A percentile compares a stretch with the other conserved stretches of the same genome.
Conservation (phyloP, 2,113 vertebrate species). For the Thalassoma bifasciatum region DNA sequence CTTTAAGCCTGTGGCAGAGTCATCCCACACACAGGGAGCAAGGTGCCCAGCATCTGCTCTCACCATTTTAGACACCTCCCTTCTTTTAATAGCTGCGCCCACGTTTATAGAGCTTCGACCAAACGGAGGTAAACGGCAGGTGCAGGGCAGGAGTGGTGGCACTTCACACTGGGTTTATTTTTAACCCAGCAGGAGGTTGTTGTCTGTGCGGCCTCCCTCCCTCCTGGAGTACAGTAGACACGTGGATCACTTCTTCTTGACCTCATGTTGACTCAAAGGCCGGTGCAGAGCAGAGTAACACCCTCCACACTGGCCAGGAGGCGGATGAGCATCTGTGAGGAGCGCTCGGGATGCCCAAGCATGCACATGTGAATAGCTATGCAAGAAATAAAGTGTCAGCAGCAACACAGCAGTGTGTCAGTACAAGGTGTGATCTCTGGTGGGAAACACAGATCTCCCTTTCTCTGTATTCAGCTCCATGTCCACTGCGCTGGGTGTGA, state of each 20-base stretch:
- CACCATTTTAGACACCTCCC: conserved; percentile 77
- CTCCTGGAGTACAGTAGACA: conserved; percentile 57
- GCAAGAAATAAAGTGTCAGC: conserved; percentile 78
- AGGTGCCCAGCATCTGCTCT: conserved; percentile 83
- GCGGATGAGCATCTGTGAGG: conserved; percentile 50
- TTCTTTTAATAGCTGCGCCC: conserved; percentile 79
- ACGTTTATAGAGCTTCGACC: conserved; percentile 74
- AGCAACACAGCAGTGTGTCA: conserved; percentile 57
- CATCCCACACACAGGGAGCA: conserved; percentile 78
- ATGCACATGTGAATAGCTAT: conserved; percentile 72
- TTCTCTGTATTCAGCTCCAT: conserved; percentile 48
- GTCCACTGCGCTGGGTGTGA: conserved; percentile 52
- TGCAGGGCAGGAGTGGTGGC: conserved; percentile 68
- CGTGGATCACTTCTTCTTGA: conserved; percentile 72
- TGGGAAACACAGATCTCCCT: conserved; percentile 60
- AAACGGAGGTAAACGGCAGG: conserved; percentile 80
- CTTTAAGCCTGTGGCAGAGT: conserved; percentile 73
- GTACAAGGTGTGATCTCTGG: conserved; percentile 75
- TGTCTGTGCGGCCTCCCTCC: conserved; percentile 35
- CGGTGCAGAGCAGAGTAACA: conserved; percentile 50
- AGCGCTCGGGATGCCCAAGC: conserved; percentile 63
- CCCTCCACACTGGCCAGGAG: conserved; percentile 36
- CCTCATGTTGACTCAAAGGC: conserved; percentile 79
- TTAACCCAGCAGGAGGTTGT: conserved; percentile 72
- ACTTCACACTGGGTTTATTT: conserved; percentile 79